These are phyloP conservation scores for Bos indicus DNA, from an alignment of 2,113 vertebrate species.

Conservation along the genomic window DNA sequence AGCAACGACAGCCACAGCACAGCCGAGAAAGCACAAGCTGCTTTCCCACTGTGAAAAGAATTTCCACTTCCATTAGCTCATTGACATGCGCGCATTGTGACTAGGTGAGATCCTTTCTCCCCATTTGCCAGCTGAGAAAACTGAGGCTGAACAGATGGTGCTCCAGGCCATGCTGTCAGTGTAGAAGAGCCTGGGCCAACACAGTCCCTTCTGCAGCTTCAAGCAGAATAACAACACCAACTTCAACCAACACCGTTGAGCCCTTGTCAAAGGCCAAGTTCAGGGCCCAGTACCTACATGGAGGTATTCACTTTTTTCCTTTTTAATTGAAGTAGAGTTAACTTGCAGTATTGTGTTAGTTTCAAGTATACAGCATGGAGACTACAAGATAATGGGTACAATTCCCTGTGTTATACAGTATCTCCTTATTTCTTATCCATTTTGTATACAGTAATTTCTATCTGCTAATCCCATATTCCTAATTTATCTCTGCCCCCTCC, in stretches of 20 bases:
- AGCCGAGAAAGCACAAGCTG: neutral
- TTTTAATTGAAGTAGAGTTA: neutral
- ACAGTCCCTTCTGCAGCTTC: neutral
- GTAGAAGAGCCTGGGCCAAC: neutral
- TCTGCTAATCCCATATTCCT: neutral
- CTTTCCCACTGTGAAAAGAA: neutral
- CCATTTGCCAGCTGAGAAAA: neutral
- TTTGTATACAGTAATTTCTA: neutral
- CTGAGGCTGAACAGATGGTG: neutral
- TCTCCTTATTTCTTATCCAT: neutral
- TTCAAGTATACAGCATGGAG: neutral
- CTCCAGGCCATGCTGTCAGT: neutral
- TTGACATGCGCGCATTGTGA: fast-evolving
- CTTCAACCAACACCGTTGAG: neutral
- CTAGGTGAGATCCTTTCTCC: neutral
- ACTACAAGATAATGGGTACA: neutral
- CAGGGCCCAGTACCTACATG: neutral
- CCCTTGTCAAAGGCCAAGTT: neutral
- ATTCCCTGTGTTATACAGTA: neutral
- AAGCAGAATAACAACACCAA: neutral
- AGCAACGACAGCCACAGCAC: neutral
- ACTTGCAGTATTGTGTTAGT: neutral
- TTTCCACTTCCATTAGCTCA: neutral
- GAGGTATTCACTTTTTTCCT: neutral
- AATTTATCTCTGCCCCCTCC: neutral